These are phyloP conservation scores for Drosophila cognata DNA, from an alignment of 2,888 invertebrate genomes.

Conservation along the genomic window DNA sequence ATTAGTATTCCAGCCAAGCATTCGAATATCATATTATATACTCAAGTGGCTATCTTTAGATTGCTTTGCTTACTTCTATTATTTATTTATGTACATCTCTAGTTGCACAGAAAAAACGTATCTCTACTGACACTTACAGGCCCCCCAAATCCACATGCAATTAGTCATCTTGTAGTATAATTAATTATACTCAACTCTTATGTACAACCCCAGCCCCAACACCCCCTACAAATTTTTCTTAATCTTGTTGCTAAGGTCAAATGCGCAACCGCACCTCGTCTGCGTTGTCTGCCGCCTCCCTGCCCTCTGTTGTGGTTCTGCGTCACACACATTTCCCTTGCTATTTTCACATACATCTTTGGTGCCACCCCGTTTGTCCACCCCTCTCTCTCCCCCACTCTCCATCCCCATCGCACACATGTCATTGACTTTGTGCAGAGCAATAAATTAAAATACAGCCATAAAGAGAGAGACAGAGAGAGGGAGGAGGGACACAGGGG, in stretches of 20 bases:
- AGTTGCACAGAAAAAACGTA: not conserved
- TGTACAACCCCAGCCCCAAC: not conserved
- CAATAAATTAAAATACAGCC: constrained; percentile 63
- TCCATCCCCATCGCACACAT: constrained; percentile 32
- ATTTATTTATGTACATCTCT: constrained; percentile 1
- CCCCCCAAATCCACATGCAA: constrained; percentile 14
- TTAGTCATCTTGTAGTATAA: constrained; percentile 36
- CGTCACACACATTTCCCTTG: constrained; percentile 52
- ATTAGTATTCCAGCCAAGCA: not conserved
- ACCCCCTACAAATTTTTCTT: not conserved
- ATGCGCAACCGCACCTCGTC: constrained; percentile 3
- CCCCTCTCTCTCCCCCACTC: not conserved
- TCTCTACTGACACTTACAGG: constrained; percentile 1
- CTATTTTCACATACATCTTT: constrained; percentile 28
- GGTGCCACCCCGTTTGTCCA: constrained; percentile 4
- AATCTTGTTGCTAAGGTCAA: constrained; percentile 49
- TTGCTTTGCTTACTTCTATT: not conserved
- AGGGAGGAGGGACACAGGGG: constrained; percentile 32
- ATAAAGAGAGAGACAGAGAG: constrained; percentile 49
- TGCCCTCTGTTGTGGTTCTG: constrained; percentile 9
- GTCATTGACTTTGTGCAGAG: constrained; percentile 66
- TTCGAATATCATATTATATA: not conserved
- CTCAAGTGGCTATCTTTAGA: not conserved
- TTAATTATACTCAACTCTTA: constrained; percentile 16
- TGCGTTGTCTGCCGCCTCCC: not conserved